Percentiles rank a stretch among this genome's conserved stretches.
Conservation (phyloP, 2,113 vertebrate genomes). For the Piprites chloris region DNA sequence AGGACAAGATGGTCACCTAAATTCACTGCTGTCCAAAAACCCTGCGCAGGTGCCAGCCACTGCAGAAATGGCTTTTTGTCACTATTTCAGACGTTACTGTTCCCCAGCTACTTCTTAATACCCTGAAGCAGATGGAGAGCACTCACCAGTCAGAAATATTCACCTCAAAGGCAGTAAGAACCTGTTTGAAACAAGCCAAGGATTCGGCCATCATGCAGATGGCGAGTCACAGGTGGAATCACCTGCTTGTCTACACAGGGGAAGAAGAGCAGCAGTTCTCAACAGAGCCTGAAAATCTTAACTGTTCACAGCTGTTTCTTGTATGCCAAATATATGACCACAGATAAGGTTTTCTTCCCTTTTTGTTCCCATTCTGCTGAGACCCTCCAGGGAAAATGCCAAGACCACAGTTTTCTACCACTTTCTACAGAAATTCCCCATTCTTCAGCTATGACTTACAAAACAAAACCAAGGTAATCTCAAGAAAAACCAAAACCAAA, state of each 20-base stretch:
- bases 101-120: background rate
- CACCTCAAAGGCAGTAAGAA: background rate
- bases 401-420: background rate
- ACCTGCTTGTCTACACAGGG: background rate
- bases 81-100: background rate
- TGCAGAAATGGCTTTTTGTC: background rate
- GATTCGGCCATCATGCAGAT: fast-evolving
- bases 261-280: background rate
- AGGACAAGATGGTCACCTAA: background rate
- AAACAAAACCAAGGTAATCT: background rate
- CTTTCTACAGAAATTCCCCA: background rate
- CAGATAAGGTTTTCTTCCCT: background rate
- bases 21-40: background rate
- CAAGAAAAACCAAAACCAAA: background rate
- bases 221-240: background rate
- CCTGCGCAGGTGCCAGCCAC: background rate
- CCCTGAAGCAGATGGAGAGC: background rate
- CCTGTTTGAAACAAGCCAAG: background rate
- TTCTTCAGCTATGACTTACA: background rate
- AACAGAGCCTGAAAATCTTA: background rate
- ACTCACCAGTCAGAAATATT: background rate
- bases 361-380: background rate
- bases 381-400: background rate
- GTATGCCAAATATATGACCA: background rate
- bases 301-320: background rate